Conservation (phyloP, 2,797 vertebrate species). For the Spinibarbus caldwelli region DNA sequence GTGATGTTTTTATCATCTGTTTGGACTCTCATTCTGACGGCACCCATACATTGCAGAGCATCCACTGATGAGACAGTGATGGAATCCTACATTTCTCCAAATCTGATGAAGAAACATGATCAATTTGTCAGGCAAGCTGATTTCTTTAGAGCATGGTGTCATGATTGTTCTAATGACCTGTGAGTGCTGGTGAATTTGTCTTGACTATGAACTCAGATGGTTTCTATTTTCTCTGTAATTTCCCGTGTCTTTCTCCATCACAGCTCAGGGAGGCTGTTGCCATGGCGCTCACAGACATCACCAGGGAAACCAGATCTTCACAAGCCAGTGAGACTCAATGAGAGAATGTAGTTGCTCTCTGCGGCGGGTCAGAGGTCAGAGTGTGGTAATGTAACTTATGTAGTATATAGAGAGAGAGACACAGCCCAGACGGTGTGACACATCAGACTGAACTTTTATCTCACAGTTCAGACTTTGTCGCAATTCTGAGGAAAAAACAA, state of each 20-base stretch:
- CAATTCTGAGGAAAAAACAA: not conserved
- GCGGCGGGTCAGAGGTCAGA: not conserved
- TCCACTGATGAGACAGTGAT: too few relatives aligned
- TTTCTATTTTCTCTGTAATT: slow-evolving; percentile 19
- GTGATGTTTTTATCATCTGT: too few relatives aligned
- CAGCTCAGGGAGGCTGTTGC: slow-evolving; percentile 51
- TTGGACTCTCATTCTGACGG: too few relatives aligned
- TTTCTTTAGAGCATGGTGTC: not conserved
- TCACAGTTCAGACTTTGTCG: not conserved
- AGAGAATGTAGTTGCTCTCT: slow-evolving; percentile 19
- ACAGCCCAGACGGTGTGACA: too few relatives aligned
- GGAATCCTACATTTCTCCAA: too few relatives aligned
- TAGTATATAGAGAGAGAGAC: not conserved
- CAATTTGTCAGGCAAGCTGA: not conserved
- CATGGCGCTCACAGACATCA: slow-evolving; percentile 54
- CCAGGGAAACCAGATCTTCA: slow-evolving; percentile 57
- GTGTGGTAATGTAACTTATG: not conserved
- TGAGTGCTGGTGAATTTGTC: not conserved
- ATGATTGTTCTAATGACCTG: not conserved
- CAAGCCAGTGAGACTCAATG: slow-evolving; percentile 31
- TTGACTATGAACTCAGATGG: not conserved
- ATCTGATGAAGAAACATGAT: too few relatives aligned
- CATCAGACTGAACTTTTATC: not conserved
- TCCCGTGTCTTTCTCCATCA: slow-evolving; percentile 39
- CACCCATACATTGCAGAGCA: too few relatives aligned